Percentiles rank a stretch among this genome's conserved stretches.
phyloP scores from a whole-genome alignment of 1,140 invertebrate species.

The Drosophila takahashii region DNA sequence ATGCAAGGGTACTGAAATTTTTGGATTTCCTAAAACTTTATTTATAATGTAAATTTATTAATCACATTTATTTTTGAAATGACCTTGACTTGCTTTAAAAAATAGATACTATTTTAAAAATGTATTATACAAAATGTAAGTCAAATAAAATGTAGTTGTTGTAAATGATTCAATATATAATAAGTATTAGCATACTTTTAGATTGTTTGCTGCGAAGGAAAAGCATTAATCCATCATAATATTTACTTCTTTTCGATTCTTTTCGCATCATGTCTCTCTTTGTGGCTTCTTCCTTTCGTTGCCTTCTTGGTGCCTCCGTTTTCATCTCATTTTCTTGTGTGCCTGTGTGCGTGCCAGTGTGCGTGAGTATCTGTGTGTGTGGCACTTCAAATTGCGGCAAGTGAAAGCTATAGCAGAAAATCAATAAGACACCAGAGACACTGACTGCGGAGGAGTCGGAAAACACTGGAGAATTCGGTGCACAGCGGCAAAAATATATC shows the following conservation, averaged over 20 bases:
- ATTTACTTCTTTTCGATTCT: constrained; percentile 63
- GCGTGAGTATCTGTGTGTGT: constrained; percentile 21
- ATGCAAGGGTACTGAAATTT: neutral
- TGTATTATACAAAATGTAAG: too few species aligned
- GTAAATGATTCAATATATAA: too few species aligned
- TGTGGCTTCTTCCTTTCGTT: constrained; percentile 12
- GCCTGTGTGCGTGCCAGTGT: neutral
- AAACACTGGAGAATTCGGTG: constrained; percentile 17
- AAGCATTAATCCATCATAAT: constrained; percentile 70
- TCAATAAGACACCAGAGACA: constrained; percentile 74
- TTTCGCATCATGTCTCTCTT: constrained; percentile 33
- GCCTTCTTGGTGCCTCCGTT: constrained; percentile 18
- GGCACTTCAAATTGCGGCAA: constrained; percentile 56
- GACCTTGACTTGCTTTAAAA: too few species aligned
- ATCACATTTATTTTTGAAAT: too few species aligned
- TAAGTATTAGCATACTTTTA: constrained; percentile 17
- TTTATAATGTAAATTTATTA: too few species aligned
- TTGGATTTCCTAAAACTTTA: too few species aligned
- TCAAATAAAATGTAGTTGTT: too few species aligned
- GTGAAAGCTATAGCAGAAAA: constrained; percentile 68
- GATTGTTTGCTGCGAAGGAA: neutral
- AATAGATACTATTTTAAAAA: too few species aligned
- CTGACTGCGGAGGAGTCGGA: constrained; percentile 13
- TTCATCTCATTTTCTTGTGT: constrained; percentile 25
- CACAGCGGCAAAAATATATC: neutral